Base-by-base conservation (phyloP, 1,140 invertebrate species). In the Zaprionus lachaisei region DNA sequence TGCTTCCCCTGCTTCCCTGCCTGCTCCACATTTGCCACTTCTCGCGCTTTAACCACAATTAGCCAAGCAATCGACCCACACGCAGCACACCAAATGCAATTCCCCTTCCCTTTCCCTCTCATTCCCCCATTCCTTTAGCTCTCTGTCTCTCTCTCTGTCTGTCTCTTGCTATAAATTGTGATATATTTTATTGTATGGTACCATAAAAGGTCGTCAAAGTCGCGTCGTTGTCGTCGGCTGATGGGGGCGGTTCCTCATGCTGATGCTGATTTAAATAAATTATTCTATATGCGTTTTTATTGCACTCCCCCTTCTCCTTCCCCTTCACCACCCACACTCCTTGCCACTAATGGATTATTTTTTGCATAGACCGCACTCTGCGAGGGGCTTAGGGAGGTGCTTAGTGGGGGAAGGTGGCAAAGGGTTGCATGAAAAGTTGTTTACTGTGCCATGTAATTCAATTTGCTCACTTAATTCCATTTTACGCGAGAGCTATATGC, bases 221-320 rank as follows among this genome's bases (percentile, higher is more conserved):
- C 56, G 83, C 55, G 66, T 54, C 47, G 66, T 49, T 20, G 47
- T 47, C 37, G 61, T 44, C 37, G 61, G 55, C 60, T 34, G 74
- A 72, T 78, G 83, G 83, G 78, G 84, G 85, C 83, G 83, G 83
- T 67, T 56, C 56, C 67, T 72, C n/a, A n/a, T 47, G n/a, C 41
- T 56, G 84, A 76, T 86, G 78, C 81, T 81, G 85, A 90, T 89
- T 89, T 89, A 90, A 89, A 90, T 89, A 89, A 89, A 89, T 89
- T 81, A 89, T 89, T 89, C 84, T 90, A 79, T 90, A 90, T 89
- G 84, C 81, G 79, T 74, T 85, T 87, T 72, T 75, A 70, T 81
- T 84, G 69, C 77, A 80, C 44, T 71, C 57, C 60, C 37, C 60
- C 26, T 22, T 22, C 20, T 0, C 20, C 44, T 71, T 15, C 37